These are phyloP conservation scores for Pseudorasbora parva DNA, from an alignment of 2,113 vertebrate species.

Conservation along the genomic window DNA sequence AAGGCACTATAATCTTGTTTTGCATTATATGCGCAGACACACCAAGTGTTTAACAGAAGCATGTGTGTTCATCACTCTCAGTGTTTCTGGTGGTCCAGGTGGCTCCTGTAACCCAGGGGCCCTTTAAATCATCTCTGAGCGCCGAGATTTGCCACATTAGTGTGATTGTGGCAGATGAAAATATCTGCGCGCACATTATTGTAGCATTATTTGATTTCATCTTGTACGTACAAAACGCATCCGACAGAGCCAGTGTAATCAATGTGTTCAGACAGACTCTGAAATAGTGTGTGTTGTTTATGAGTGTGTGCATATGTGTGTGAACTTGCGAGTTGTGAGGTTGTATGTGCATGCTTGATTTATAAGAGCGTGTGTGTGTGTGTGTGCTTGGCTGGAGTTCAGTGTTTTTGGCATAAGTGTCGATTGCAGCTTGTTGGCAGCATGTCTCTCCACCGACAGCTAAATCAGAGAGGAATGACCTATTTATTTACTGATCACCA, in stretches of 20 bases:
- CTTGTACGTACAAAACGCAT: not conserved
- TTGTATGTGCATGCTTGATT: not conserved
- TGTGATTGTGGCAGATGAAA: not conserved
- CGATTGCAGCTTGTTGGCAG: slow-evolving; percentile 81
- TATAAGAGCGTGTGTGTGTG: slow-evolving; percentile 53
- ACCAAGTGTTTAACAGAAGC: too few relatives aligned
- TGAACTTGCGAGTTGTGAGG: slow-evolving; percentile 36
- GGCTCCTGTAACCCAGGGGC: not conserved
- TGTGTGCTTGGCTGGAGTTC: slow-evolving; percentile 68
- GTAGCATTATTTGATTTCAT: not conserved
- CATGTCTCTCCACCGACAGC: slow-evolving; percentile 85
- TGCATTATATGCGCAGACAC: not conserved
- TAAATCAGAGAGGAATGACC: slow-evolving; percentile 93
- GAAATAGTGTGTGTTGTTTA: too few relatives aligned
- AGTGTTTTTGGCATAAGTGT: slow-evolving; percentile 82
- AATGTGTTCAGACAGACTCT: not conserved
- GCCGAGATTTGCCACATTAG: not conserved
- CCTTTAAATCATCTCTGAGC: not conserved
- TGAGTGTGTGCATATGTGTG: slow-evolving; percentile 28
- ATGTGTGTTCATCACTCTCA: not conserved
- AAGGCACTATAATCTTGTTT: too few relatives aligned
- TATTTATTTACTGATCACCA: slow-evolving; percentile 89
- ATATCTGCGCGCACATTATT: not conserved
- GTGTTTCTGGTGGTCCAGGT: too few relatives aligned
- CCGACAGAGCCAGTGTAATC: not conserved